Percentiles rank a stretch among this genome's conserved stretches.
Evolutionary conservation across 2,113 vertebrate genomes (phyloP).

Genomic region (Seriola rivoliana): DNA sequence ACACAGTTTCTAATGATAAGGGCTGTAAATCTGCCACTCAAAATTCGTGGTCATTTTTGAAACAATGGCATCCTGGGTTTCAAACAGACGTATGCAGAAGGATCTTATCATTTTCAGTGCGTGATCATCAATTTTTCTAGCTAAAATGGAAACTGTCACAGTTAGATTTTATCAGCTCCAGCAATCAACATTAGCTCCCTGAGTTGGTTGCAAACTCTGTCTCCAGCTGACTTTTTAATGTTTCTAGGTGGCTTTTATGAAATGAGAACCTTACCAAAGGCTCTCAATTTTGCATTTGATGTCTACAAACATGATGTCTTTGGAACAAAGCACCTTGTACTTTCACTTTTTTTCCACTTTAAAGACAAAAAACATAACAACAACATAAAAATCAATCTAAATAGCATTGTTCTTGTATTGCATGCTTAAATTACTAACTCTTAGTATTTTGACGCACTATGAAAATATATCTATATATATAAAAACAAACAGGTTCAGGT

Average conservation of each 20-base stretch:
- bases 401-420: no score
- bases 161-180: neutral
- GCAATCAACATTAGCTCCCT: neutral
- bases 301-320: neutral
- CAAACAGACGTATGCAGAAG: neutral
- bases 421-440: no score
- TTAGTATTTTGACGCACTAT: no score
- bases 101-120: neutral
- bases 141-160: neutral
- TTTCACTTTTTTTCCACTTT: no score
- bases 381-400: no score
- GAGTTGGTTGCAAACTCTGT: neutral
- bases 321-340: no score
- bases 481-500: no score
- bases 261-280: no score
- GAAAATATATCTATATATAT: no score
- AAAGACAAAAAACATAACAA: no score
- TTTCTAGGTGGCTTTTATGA: neutral
- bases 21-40: neutral
- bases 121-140: neutral
- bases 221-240: neutral
- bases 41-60: neutral
- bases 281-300: no score
- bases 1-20: neutral
- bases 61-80: neutral